Conservation (phyloP, 2,113 vertebrate species). For the Aleadryas rufinucha region DNA sequence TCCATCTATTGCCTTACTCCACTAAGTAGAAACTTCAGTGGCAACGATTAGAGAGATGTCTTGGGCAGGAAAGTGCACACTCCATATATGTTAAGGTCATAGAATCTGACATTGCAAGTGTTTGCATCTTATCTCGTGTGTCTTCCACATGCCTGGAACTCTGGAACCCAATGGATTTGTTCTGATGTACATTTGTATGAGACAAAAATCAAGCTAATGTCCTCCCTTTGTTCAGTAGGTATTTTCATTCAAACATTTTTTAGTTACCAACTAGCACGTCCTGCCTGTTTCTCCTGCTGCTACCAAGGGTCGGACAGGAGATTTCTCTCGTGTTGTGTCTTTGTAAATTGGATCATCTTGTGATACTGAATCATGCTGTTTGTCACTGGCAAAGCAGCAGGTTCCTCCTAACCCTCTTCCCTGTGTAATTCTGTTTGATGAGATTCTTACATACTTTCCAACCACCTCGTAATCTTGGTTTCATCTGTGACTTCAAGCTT, state of each 20-base stretch:
- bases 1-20: background rate
- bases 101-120: background rate
- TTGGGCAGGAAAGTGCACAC: background rate
- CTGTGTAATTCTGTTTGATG: slow-evolving; percentile 4
- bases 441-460: slow-evolving; percentile 12
- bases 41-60: background rate
- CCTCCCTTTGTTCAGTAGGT: background rate
- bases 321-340: background rate
- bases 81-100: background rate
- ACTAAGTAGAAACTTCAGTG: background rate
- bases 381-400: background rate
- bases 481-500: slow-evolving; percentile 2
- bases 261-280: background rate
- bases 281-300: background rate
- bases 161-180: background rate
- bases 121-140: background rate
- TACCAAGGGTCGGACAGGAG: background rate
- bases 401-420: background rate
- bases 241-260: background rate
- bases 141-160: background rate
- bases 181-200: background rate
- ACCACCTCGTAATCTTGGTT: slow-evolving; percentile 8
- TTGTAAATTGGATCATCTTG: background rate
- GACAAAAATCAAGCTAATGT: background rate
- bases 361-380: background rate